Evolutionary conservation across 2,113 vertebrate species (phyloP), one percentile per base, ranked within the genome.

Genomic region (Acrocephalus arundinaceus): DNA sequence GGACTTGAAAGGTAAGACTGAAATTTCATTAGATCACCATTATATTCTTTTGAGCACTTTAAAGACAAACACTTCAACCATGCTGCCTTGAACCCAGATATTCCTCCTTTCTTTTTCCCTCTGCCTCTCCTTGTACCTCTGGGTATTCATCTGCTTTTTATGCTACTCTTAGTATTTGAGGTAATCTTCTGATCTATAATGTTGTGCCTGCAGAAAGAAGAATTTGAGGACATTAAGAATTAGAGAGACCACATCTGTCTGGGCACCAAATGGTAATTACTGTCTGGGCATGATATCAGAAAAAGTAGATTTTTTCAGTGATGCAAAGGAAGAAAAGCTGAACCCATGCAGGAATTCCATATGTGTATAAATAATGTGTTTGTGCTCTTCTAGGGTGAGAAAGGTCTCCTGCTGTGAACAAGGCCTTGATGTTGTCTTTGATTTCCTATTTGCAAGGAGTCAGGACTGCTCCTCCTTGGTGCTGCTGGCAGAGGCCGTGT

Each of bases 41-140:
- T 75, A 80, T 55, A 48, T 92, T 17, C 46, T 90, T 93, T 79
- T 59, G 57, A 95, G 82, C 62, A 22, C 14, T 96, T 95, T 94
- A 90, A 97, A 97, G 62, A 86, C 46, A 90, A 95, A 90, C 52
- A 61, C 3, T 65, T 90, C 6, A 96, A 93, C 13, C 16, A 48
- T 73, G 7, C 9, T 89, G 43, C 78, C 93, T 65, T 51, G 41
- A 96, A 90, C 4, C 33, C 25, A 84, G 28, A 82, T 41, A 77
- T 49, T 82, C 17, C 3, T 63, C 24, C 17, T 65, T 80, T 58
- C 22, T 68, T 83, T 79, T 74, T 31, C 7, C 13, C 4, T 48
- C 20, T 76, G 7, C 8, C 31, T 83, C 28, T 83, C 28, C n/a
- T 77, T 77, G 25, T 11, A 35, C 63, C 41, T 63, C 73, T 63